phyloP scores from a whole-genome alignment of 2,113 vertebrate species.

The Cinclus cinclus region DNA sequence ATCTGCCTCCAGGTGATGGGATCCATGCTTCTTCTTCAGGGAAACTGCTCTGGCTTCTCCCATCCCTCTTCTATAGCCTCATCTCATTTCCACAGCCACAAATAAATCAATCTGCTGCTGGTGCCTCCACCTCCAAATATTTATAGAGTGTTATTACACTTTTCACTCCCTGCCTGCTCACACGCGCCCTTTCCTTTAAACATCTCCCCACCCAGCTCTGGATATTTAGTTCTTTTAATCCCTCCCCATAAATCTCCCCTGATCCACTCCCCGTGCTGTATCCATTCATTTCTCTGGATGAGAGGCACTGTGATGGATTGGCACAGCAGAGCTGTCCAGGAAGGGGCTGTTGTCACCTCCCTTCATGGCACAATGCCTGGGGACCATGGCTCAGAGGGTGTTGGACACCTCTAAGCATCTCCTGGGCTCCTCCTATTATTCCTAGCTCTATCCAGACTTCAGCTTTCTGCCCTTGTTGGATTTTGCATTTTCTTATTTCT shows the following conservation, averaged over 20 bases:
- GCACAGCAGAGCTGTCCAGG: neutral
- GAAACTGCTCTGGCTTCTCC: neutral
- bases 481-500: neutral
- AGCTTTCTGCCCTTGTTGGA: neutral
- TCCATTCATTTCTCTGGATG: constrained; percentile 6
- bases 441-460: neutral
- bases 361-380: neutral
- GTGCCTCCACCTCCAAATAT: constrained; percentile 64
- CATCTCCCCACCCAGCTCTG: constrained; percentile 11
- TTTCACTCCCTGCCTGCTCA: constrained; percentile 55
- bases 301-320: neutral
- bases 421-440: neutral
- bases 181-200: constrained; percentile 48
- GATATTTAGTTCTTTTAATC: constrained; percentile 55
- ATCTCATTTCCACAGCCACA: constrained; percentile 17
- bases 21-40: neutral
- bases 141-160: constrained; percentile 61
- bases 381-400: neutral
- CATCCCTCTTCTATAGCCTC: neutral
- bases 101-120: constrained; percentile 63
- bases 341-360: neutral
- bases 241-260: constrained; percentile 49
- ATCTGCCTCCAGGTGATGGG: neutral
- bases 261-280: neutral
- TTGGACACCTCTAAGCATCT: neutral